These are phyloP conservation scores for Acyrthosiphon pisum DNA, from an alignment of 1,140 invertebrate species.

Conservation along the genomic window DNA sequence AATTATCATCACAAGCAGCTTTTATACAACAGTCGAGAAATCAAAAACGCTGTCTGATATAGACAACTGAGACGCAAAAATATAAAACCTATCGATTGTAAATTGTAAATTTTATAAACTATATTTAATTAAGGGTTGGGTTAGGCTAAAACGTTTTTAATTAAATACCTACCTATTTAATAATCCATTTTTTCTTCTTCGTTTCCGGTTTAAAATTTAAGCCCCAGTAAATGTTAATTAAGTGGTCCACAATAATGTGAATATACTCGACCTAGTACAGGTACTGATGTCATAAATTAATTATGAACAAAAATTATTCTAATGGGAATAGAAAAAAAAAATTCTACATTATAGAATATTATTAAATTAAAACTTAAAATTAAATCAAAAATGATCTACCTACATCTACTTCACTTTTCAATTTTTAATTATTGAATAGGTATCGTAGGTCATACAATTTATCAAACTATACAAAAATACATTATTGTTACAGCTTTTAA, in stretches of 20 bases:
- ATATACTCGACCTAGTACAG: rapidly evolving
- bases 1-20: background rate
- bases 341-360: background rate
- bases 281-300: background rate
- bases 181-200: background rate
- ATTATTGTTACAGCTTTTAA: too few relatives aligned
- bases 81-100: background rate
- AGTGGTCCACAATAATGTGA: background rate
- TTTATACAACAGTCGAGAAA: background rate
- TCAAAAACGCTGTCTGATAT: background rate
- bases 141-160: background rate
- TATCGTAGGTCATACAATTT: too few relatives aligned
- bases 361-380: background rate
- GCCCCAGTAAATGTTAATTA: background rate
- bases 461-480: too few relatives aligned
- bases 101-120: background rate
- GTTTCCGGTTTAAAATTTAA: background rate
- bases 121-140: background rate
- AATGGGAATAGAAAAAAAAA: too few relatives aligned
- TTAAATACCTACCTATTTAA: background rate
- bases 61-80: background rate
- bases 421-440: background rate
- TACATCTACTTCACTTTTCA: background rate
- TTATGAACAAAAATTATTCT: too few relatives aligned
- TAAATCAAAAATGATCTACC: background rate